Conservation (phyloP, 2,797 vertebrate genomes). For the Labeo calbasu region DNA sequence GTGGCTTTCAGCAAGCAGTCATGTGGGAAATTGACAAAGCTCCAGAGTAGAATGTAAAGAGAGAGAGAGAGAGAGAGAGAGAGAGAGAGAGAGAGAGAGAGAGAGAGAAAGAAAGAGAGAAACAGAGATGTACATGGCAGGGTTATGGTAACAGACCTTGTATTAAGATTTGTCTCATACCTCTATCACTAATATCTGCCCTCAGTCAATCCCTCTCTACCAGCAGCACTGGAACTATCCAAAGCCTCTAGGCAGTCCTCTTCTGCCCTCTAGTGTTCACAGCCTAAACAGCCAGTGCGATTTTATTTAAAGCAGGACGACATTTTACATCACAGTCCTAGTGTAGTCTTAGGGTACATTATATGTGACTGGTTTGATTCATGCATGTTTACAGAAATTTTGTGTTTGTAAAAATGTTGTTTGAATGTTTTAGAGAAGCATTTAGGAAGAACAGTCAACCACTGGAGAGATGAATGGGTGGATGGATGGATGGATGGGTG, state of each 20-base stretch:
- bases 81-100: neutral
- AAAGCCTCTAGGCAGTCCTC: slow-evolving; percentile 21
- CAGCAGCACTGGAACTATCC: slow-evolving; percentile 10
- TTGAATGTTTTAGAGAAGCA: neutral
- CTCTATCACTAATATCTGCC: neutral
- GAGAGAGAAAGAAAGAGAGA: neutral
- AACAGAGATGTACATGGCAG: neutral
- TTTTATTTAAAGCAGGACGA: neutral
- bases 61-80: no score
- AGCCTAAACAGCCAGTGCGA: neutral
- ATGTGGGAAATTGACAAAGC: slow-evolving; percentile 77
- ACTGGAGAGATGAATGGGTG: neutral
- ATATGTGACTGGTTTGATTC: neutral
- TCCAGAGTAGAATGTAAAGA: slow-evolving; percentile 55
- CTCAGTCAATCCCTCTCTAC: neutral
- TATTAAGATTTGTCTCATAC: neutral
- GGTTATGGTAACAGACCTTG: slow-evolving; percentile 29
- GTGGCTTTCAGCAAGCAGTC: slow-evolving; percentile 69
- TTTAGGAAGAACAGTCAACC: neutral
- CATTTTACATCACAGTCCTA: neutral
- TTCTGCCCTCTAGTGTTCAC: slow-evolving; percentile 46
- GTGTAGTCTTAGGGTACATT: neutral
- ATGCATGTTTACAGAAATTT: neutral
- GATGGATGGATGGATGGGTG: neutral
- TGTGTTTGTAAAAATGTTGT: neutral